Conservation (phyloP, 2,888 invertebrate genomes). For the Andricus curvator region DNA sequence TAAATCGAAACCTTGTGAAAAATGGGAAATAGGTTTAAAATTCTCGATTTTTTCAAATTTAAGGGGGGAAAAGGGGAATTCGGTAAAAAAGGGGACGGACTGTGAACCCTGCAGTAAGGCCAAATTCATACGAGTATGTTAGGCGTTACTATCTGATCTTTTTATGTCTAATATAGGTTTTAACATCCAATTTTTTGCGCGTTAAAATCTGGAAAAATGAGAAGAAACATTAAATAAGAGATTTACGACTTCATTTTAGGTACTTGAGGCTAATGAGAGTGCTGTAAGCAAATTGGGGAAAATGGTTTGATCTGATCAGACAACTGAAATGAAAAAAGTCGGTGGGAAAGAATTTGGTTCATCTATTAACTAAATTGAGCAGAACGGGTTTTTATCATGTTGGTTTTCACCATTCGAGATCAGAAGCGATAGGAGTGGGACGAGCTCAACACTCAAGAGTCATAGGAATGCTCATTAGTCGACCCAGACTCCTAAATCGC, state of each 20-base stretch:
- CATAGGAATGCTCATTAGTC: slow-evolving; percentile 43
- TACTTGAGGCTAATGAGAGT: slow-evolving; percentile 4
- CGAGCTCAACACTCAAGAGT: slow-evolving; percentile 31
- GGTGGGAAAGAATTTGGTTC: neutral
- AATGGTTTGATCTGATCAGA: neutral
- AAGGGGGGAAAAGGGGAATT: too few relatives aligned
- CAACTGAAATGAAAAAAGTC: neutral
- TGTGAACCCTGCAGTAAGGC: too few relatives aligned
- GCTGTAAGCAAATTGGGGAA: slow-evolving; percentile 31
- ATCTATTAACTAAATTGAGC: slow-evolving; percentile 15
- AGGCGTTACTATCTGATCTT: too few relatives aligned
- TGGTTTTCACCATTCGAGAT: slow-evolving; percentile 34
- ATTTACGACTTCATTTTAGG: slow-evolving; percentile 12
- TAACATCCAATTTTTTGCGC: too few relatives aligned
- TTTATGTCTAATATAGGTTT: too few relatives aligned
- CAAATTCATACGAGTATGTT: too few relatives aligned
- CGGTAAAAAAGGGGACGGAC: too few relatives aligned
- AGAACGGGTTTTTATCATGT: slow-evolving; percentile 8
- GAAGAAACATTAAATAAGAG: neutral
- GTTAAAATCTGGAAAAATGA: too few relatives aligned
- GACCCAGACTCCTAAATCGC: slow-evolving; percentile 43
- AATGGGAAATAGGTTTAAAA: too few relatives aligned
- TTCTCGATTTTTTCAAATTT: too few relatives aligned
- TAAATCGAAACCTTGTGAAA: too few relatives aligned
- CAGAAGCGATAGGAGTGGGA: slow-evolving; percentile 33